These are phyloP conservation scores for Lophius piscatorius DNA, from an alignment of 2,113 vertebrate genomes.

Conservation along the genomic window DNA sequence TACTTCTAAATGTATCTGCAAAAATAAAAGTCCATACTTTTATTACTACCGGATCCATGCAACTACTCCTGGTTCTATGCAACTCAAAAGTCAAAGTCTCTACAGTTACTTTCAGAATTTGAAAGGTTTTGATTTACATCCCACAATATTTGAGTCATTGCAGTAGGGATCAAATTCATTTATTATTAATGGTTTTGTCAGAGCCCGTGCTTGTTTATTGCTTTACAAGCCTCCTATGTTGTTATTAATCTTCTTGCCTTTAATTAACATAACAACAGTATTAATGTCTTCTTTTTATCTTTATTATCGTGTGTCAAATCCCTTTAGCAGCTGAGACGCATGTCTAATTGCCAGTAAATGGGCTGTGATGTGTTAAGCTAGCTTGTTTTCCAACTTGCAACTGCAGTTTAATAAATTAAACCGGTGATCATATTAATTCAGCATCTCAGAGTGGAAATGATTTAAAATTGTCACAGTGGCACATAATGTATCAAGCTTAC, in stretches of 20 bases:
- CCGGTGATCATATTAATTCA: constrained; percentile 3
- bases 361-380: constrained; percentile 68
- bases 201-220: constrained; percentile 63
- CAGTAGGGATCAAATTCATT: constrained; percentile 51
- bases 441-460: constrained; percentile 19
- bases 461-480: constrained; percentile 4
- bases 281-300: constrained; percentile 80
- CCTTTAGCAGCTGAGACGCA: constrained; percentile 74
- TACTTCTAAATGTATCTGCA: too few species aligned
- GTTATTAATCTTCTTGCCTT: constrained; percentile 79
- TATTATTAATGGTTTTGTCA: constrained; percentile 67
- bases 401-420: constrained; percentile 66
- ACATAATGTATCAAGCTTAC: constrained; percentile 8
- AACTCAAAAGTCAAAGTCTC: too few species aligned
- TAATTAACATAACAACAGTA: constrained; percentile 82
- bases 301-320: constrained; percentile 78
- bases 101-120: constrained; percentile 15
- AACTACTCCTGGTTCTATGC: too few species aligned
- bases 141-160: constrained; percentile 62
- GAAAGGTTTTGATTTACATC: constrained; percentile 7
- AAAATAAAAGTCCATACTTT: too few species aligned
- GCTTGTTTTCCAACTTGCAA: constrained; percentile 63
- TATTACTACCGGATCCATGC: too few species aligned
- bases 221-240: constrained; percentile 64
- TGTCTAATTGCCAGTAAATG: constrained; percentile 75